Conservation (phyloP, 2,797 vertebrate species). For the Chrosomus eos region DNA sequence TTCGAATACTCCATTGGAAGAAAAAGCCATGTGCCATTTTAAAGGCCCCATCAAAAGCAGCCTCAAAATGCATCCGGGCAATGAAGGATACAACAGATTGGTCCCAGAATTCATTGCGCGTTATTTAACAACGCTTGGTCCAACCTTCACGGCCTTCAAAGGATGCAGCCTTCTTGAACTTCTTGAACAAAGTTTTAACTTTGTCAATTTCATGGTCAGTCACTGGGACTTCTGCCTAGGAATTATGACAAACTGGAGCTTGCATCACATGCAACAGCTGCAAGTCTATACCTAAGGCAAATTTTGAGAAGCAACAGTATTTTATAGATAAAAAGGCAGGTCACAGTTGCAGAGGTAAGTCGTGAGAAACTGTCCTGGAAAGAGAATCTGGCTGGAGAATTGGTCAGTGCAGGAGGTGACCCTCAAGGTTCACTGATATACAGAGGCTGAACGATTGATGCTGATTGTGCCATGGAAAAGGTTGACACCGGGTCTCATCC, state of each 20-base stretch:
- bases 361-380: slow-evolving; percentile 30
- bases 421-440: slow-evolving; percentile 62
- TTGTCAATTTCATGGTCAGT: background rate
- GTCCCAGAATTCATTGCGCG: background rate
- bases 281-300: background rate
- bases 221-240: background rate
- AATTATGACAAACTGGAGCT: background rate
- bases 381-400: slow-evolving; percentile 31
- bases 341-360: background rate
- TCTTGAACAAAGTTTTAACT: background rate
- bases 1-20: background rate
- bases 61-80: background rate
- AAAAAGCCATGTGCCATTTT: background rate
- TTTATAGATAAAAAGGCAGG: background rate
- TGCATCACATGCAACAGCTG: background rate
- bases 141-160: background rate
- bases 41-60: background rate
- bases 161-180: background rate
- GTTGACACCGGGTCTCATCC: slow-evolving; percentile 72
- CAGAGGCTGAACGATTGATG: slow-evolving; percentile 61
- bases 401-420: slow-evolving; percentile 53
- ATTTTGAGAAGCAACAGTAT: background rate
- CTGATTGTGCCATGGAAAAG: slow-evolving; percentile 46
- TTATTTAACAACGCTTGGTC: background rate
- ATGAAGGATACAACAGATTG: background rate